Evolutionary conservation across 2,888 invertebrate genomes (phyloP), one percentile per base, ranked within the genome.

Genomic region (Tetanocera ferruginea): DNA sequence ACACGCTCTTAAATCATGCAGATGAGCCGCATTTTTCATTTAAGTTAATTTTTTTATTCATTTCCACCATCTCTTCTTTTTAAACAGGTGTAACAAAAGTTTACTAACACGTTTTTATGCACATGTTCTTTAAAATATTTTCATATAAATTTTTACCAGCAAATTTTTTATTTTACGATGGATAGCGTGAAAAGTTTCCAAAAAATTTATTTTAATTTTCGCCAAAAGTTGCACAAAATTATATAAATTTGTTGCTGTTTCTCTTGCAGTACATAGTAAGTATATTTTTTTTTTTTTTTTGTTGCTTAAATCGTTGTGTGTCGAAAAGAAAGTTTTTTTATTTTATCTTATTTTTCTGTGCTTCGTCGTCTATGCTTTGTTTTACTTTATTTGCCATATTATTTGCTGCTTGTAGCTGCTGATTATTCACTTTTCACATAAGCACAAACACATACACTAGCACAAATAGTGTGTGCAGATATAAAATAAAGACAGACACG

Each of bases 391-490:
- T 60, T 74, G 66, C 64, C 28, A 25, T 74, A 28, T 72, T 79
- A 62, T 73, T 69, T 57, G 43, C 28, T 57, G 43, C 28, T 67
- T 55, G 69, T 66, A 76, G 77, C 76, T 70, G 78, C 72, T 75
- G 76, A 81, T 85, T 87, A 86, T 86, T 86, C 87, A 87, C 87
- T 87, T 87, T 87, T 86, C 83, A 84, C 83, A 85, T 83, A 84
- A 82, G 84, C 84, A 81, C 81, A 83, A 76, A 79, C 80, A 77
- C 76, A 76, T 79, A 81, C 80, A 76, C 31, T 64, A 51, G 76
- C 64, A 73, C 71, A 76, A 57, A 66, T 28, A 70, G 75, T 66
- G 76, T 76, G 43, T 5, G 62, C 28, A 76, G 1, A 76, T 34
- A 67, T 51, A 60, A 71, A 74, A 37, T 69, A 11, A 52, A 60